A percentile compares a stretch with the other conserved stretches of the same genome.
Conservation (phyloP, 2,113 vertebrate genomes). For the Myiagra hebetior region DNA sequence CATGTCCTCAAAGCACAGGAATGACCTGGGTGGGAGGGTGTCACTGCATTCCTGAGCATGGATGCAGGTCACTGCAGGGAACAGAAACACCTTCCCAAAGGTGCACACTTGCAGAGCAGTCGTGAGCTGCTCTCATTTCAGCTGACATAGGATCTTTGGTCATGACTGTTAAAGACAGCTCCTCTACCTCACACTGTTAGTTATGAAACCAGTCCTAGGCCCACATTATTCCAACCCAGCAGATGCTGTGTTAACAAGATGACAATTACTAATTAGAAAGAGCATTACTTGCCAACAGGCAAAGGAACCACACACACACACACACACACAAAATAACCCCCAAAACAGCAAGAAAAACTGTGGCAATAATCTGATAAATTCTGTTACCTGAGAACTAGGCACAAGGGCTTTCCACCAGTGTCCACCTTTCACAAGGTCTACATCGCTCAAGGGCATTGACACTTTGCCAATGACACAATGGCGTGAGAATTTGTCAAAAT, state of each 20-base stretch:
- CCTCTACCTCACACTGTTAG: not conserved
- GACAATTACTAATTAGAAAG: not conserved
- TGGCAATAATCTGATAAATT: constrained; percentile 2
- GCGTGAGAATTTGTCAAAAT: constrained; percentile 90
- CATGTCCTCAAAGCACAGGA: not conserved
- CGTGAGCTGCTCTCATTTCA: not conserved
- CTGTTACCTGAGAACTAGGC: constrained; percentile 88
- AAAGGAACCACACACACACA: not conserved
- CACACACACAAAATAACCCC: not conserved
- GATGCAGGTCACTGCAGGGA: not conserved
- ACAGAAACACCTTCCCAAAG: not conserved
- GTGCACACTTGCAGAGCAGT: not conserved
- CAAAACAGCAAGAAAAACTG: not conserved
- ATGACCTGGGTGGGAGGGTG: not conserved
- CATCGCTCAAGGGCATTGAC: constrained; percentile 81
- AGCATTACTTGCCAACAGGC: not conserved
- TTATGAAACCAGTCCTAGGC: not conserved
- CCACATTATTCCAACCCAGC: not conserved
- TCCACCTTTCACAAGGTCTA: constrained; percentile 89
- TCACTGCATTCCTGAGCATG: not conserved
- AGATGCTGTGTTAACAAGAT: not conserved
- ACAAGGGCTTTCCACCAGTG: constrained; percentile 92
- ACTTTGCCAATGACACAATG: constrained; percentile 90
- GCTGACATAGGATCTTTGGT: not conserved
- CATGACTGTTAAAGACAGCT: not conserved